These are phyloP conservation scores for Neuroscelio doddi DNA, from an alignment of 2,888 invertebrate species.

Conservation along the genomic window DNA sequence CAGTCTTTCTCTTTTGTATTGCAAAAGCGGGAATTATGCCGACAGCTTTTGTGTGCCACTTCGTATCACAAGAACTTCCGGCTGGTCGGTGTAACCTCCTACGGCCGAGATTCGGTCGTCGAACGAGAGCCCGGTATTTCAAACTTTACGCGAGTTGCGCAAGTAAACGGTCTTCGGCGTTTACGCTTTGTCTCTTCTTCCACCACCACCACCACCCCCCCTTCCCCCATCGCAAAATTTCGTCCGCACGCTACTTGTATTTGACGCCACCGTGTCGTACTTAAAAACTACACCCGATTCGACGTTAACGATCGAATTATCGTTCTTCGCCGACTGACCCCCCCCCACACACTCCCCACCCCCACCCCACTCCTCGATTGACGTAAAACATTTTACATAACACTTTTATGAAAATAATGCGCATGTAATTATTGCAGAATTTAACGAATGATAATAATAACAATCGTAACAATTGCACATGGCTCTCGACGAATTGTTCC, in stretches of 20 bases:
- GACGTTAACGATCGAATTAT: no score
- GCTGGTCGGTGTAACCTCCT: slow-evolving; percentile 23
- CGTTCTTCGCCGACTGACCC: no score
- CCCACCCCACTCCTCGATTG: no score
- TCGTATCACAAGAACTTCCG: slow-evolving; percentile 34
- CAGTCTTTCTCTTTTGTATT: no score
- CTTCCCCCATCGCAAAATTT: slow-evolving; percentile 26
- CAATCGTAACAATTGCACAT: slow-evolving; percentile 24
- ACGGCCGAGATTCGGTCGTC: slow-evolving; percentile 32
- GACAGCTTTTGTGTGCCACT: slow-evolving; percentile 14
- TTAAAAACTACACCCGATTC: no score
- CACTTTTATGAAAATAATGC: no score
- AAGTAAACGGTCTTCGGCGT: slow-evolving; percentile 30
- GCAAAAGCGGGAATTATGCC: no score
- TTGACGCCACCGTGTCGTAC: no score
- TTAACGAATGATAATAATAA: slow-evolving; percentile 22
- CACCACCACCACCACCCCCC: no score
- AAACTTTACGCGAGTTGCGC: slow-evolving; percentile 36
- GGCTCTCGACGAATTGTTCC: slow-evolving; percentile 32
- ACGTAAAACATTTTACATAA: no score
- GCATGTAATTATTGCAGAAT: slow-evolving; percentile 13
- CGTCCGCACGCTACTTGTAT: neutral
- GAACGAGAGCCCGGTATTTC: slow-evolving; percentile 20
- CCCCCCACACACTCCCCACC: no score
- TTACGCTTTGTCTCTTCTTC: slow-evolving; percentile 38